phyloP scores from a whole-genome alignment of 2,888 invertebrate genomes.

The Eilema sororculum region DNA sequence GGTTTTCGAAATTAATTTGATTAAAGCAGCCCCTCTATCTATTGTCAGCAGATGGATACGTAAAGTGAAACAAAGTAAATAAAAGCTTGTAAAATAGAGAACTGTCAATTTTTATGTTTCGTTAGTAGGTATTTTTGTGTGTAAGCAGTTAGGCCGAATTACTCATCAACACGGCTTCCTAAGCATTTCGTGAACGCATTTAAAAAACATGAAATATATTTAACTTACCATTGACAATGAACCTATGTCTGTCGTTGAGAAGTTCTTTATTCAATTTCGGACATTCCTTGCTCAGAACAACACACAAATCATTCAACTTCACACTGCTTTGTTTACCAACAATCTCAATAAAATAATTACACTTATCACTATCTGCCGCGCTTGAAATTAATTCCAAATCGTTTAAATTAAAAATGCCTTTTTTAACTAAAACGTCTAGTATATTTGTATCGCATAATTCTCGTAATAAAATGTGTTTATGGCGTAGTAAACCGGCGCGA shows the following conservation, averaged over 20 bases:
- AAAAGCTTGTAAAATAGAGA: not conserved
- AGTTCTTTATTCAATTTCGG: constrained; percentile 88
- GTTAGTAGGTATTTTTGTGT: not conserved
- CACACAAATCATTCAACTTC: constrained; percentile 88
- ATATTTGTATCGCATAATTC: constrained; percentile 89
- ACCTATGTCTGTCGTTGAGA: constrained; percentile 87
- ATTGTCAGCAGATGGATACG: not conserved
- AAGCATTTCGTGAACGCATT: constrained; percentile 1
- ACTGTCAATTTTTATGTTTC: not conserved
- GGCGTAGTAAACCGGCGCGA: constrained; percentile 88
- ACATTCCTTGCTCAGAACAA: constrained; percentile 88
- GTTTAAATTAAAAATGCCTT: constrained; percentile 88
- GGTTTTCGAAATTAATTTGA: too few relatives aligned
- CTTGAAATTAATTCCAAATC: constrained; percentile 87
- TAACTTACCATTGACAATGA: constrained; percentile 80
- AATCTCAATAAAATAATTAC: constrained; percentile 88
- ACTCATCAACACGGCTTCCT: not conserved
- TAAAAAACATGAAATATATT: not conserved
- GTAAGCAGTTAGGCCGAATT: not conserved
- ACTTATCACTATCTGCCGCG: constrained; percentile 84
- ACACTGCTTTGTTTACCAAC: constrained; percentile 88
- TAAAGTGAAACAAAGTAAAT: not conserved
- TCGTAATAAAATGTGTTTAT: constrained; percentile 88
- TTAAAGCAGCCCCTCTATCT: not conserved
- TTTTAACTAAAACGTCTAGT: constrained; percentile 88